These are phyloP conservation scores for Dynastes hyllus DNA, from an alignment of 2,888 invertebrate genomes.

Conservation along the genomic window DNA sequence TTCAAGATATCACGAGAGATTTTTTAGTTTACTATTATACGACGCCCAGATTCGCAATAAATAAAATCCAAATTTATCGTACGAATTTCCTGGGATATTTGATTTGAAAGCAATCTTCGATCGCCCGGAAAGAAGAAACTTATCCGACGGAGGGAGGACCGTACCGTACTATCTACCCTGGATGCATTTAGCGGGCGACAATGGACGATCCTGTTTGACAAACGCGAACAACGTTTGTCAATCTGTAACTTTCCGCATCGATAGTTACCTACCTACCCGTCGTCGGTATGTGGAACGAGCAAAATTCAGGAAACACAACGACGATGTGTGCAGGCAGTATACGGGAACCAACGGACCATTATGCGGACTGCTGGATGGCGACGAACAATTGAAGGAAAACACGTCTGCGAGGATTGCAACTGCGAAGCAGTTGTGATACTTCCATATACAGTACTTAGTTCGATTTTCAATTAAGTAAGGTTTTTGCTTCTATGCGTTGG, in stretches of 20 bases:
- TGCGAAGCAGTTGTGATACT: not conserved
- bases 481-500: too few relatives aligned
- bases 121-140: conserved; percentile 56
- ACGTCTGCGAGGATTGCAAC: conserved; percentile 26
- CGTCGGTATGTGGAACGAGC: not conserved
- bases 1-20: too few relatives aligned
- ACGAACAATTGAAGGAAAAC: conserved; percentile 36
- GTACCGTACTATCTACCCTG: conserved; percentile 2
- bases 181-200: conserved; percentile 66
- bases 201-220: conserved; percentile 65
- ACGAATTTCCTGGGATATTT: conserved; percentile 58
- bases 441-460: not conserved
- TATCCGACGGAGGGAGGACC: conserved; percentile 52
- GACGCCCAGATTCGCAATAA: too few relatives aligned
- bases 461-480: not conserved
- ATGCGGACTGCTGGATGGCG: conserved; percentile 28
- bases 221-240: conserved; percentile 69
- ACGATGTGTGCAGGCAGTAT: not conserved
- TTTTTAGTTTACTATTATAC: too few relatives aligned
- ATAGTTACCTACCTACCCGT: conserved; percentile 62
- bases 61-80: not conserved
- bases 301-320: conserved; percentile 53
- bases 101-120: conserved; percentile 58
- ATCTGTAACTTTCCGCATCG: conserved; percentile 69
- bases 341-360: conserved; percentile 20